phyloP scores from a whole-genome alignment of 1,140 invertebrate species.

The Daktulosphaira vitifoliae region DNA sequence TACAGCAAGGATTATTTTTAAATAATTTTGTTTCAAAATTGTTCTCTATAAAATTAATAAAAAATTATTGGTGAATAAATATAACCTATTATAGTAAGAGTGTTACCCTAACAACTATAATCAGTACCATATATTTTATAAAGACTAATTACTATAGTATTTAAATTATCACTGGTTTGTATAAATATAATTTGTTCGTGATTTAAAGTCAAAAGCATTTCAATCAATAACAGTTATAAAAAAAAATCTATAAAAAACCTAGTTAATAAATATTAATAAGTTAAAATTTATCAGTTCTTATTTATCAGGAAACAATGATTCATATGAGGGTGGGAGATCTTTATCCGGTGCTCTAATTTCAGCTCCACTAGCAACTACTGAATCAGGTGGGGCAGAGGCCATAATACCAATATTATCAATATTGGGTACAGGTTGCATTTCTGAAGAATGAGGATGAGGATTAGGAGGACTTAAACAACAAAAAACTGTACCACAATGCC shows the following conservation, averaged over 20 bases:
- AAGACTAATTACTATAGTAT: too few relatives aligned
- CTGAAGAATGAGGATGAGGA: conserved; percentile 26
- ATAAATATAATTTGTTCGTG: too few relatives aligned
- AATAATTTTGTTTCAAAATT: too few relatives aligned
- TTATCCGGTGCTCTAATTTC: conserved; percentile 35
- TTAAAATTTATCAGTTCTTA: not conserved
- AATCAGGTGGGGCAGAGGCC: conserved; percentile 36
- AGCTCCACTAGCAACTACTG: not conserved
- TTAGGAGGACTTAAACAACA: conserved; percentile 17
- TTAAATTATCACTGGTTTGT: too few relatives aligned
- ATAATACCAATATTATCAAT: conserved; percentile 26
- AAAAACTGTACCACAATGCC: conserved; percentile 37
- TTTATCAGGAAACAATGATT: conserved; percentile 39
- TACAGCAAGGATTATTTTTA: too few relatives aligned
- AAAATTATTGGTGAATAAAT: not conserved
- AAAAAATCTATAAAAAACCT: too few relatives aligned
- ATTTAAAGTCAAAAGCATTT: too few relatives aligned
- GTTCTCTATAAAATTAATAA: conserved; percentile 89
- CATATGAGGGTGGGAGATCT: conserved; percentile 41
- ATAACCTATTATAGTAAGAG: not conserved
- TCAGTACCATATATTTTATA: too few relatives aligned
- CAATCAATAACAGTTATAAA: too few relatives aligned
- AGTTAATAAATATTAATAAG: too few relatives aligned
- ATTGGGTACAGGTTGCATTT: conserved; percentile 34
- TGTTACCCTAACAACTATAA: not conserved